Percentiles rank a stretch among this genome's conserved stretches.
These are phyloP conservation scores for Mesopsocus fuscifrons DNA, from an alignment of 2,888 invertebrate species.

Conservation along the genomic window DNA sequence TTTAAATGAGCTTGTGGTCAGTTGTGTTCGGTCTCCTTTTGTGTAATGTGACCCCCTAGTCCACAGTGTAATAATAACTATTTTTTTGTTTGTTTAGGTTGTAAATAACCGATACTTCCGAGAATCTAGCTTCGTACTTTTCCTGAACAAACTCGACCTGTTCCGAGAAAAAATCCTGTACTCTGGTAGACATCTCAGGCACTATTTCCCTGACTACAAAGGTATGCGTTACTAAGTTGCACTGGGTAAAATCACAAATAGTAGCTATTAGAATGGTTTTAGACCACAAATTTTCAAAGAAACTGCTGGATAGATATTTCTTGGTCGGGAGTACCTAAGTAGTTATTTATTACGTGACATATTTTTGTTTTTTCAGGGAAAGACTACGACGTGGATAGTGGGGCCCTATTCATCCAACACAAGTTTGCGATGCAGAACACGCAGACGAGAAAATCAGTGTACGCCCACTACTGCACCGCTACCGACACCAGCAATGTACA, in stretches of 20 bases:
- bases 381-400: constrained; percentile 39
- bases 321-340: too few relatives aligned
- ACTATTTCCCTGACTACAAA: constrained; percentile 38
- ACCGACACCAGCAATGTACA: constrained; percentile 45
- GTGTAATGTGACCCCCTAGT: constrained; percentile 38
- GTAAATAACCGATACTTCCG: constrained; percentile 43
- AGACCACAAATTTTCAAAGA: too few relatives aligned
- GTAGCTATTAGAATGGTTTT: too few relatives aligned
- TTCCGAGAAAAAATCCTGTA: constrained; percentile 42
- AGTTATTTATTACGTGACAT: constrained; percentile 7
- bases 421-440: constrained; percentile 36
- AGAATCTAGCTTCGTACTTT: constrained; percentile 39
- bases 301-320: too few relatives aligned
- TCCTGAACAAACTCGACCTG: constrained; percentile 43
- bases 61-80: constrained; percentile 40
- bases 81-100: constrained; percentile 38
- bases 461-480: constrained; percentile 45
- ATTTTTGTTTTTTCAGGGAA: constrained; percentile 26
- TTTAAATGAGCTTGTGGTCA: too few relatives aligned
- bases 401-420: constrained; percentile 40
- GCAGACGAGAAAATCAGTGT: constrained; percentile 35
- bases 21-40: too few relatives aligned
- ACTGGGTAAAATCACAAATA: too few relatives aligned
- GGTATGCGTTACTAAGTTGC: too few relatives aligned
- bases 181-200: constrained; percentile 36